phyloP scores from a whole-genome alignment of 2,113 vertebrate genomes.

The Oryzias celebensis region DNA sequence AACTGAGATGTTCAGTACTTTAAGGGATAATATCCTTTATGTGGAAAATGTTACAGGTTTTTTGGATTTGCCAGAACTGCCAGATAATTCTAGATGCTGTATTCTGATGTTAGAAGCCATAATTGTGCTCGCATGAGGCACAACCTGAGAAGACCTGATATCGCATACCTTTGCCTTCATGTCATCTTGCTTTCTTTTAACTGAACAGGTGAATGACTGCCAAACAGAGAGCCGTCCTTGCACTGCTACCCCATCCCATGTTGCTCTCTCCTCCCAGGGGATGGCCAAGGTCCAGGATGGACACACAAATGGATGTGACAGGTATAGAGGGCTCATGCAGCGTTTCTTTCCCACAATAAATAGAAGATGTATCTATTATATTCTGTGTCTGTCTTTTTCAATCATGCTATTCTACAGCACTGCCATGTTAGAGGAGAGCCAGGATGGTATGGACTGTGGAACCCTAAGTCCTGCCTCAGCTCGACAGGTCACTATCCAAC shows the following conservation, averaged over 20 bases:
- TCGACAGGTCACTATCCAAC: slow-evolving; percentile 90
- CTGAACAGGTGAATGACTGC: slow-evolving; percentile 80
- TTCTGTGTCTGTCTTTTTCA: not conserved
- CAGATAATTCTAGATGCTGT: slow-evolving; percentile 37
- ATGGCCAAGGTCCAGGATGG: slow-evolving; percentile 85
- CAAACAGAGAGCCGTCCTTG: slow-evolving; percentile 58
- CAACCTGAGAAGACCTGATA: too few species aligned
- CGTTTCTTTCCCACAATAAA: not conserved
- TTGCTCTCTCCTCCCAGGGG: slow-evolving; percentile 78
- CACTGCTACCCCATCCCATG: slow-evolving; percentile 63
- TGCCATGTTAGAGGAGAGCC: slow-evolving; percentile 89
- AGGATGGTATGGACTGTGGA: slow-evolving; percentile 94
- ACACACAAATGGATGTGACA: slow-evolving; percentile 77
- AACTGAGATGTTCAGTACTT: slow-evolving; percentile 28
- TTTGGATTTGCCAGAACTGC: slow-evolving; percentile 18
- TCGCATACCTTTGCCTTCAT: not conserved
- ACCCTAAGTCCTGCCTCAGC: slow-evolving; percentile 89
- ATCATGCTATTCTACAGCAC: slow-evolving; percentile 74
- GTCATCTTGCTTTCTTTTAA: not conserved
- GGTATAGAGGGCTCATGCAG: slow-evolving; percentile 46
- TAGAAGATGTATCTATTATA: not conserved
- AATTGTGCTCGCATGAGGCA: slow-evolving; percentile 1
- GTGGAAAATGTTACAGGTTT: slow-evolving; percentile 15
- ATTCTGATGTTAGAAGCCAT: slow-evolving; percentile 4
- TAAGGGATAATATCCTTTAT: slow-evolving; percentile 25